Percentiles rank a stretch among this genome's conserved stretches.
Evolutionary conservation across 2,888 invertebrate genomes (phyloP).

Genomic region (Drosophila emarginata): DNA sequence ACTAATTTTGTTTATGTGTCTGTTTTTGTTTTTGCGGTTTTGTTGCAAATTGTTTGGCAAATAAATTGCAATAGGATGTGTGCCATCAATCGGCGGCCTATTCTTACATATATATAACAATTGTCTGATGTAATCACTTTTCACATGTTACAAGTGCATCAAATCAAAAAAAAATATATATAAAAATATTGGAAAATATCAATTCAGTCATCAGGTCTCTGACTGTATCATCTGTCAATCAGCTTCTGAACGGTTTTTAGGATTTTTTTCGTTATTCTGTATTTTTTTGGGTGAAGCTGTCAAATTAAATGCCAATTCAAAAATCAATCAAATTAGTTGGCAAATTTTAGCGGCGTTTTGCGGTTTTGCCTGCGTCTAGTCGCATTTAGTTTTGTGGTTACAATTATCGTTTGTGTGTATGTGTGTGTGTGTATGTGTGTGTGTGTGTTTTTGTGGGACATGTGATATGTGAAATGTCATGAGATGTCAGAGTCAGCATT

Average conservation of each 20-base stretch:
- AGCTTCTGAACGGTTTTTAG: not conserved
- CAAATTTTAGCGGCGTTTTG: constrained; percentile 51
- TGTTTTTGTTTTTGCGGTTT: constrained; percentile 40
- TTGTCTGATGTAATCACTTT: not conserved
- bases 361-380: constrained; percentile 30
- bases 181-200: not conserved
- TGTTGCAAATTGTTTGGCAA: constrained; percentile 36
- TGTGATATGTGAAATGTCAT: not conserved
- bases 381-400: constrained; percentile 25
- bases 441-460: not conserved
- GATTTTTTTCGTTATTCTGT: not conserved
- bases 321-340: constrained; percentile 53
- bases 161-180: not conserved
- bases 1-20: constrained; percentile 65
- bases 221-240: constrained; percentile 2
- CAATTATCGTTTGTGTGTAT: constrained; percentile 4
- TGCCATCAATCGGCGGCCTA: not conserved
- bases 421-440: not conserved
- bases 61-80: not conserved
- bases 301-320: constrained; percentile 61
- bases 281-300: constrained; percentile 48
- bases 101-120: not conserved
- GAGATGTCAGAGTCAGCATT: not conserved
- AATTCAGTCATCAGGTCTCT: not conserved
- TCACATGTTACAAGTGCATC: not conserved